Evolutionary conservation across 2,113 vertebrate genomes (phyloP), one percentile per base, ranked within the genome.

Genomic region (Lasiurus borealis): DNA sequence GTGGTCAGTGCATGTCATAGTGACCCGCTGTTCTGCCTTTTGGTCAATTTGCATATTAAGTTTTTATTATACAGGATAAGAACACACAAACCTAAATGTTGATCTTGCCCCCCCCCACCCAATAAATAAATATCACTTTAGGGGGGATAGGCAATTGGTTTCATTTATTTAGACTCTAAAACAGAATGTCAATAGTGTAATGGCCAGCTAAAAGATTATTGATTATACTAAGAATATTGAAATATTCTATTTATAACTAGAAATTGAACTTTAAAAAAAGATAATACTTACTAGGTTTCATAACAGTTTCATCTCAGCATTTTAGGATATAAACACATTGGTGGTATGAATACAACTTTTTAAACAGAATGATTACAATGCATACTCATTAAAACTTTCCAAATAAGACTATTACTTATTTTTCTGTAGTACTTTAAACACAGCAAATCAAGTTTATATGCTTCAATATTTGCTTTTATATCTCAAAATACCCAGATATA

Each of bases 81-180:
- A 92, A 88, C 50, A 90, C n/a, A 75, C 7, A 84, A 94, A 52
- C 11, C 14, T 59, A 59, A 73, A 72, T 48, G 73, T 0, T 85
- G 69, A 96, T 62, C 86, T 44, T 88, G 27, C 19, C 19, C 29
- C 12, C 1, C 11, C 16, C n/a, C 36, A 90, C 46, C 18, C 46
- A 82, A 82, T 44, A 64, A 62, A 82, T 44, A 36, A 62, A 64
- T 36, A 44, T 34, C 78, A 40, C 34, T 31, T 40, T 21, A 6
- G 14, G 27, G 57, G 6, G 0, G 4, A 5, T 16, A 52, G 27
- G 68, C 3, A 1, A 27, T 6, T n/a, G 36, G 8, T 82, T 92
- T 86, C 36, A 73, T 91, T 95, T 50, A 88, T 82, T 90, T 36
- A 76, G 36, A 81, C 86, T 91, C 50, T 90, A 62, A 95, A 92